Percentiles rank a stretch among this genome's conserved stretches.
phyloP scores from a whole-genome alignment of 1,140 invertebrate genomes.

The Aphelinus atriplicis region DNA sequence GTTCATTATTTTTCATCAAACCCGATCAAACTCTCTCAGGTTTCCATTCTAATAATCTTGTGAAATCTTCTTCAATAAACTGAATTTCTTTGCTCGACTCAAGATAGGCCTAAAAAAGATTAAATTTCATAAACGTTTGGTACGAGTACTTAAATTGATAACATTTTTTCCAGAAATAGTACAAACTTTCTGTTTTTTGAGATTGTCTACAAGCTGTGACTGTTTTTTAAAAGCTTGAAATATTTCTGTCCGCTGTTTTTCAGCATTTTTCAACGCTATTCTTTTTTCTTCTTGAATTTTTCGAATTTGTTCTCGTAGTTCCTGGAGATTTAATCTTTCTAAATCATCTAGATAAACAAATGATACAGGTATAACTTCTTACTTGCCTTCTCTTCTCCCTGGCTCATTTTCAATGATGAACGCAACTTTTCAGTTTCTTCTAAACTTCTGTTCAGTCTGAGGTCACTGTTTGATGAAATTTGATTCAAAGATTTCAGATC shows the following conservation, averaged over 20 bases:
- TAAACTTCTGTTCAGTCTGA: slow-evolving; percentile 62
- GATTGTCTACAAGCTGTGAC: slow-evolving; percentile 64
- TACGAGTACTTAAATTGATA: too few relatives aligned
- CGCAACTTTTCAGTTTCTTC: slow-evolving; percentile 65
- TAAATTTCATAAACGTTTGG: too few relatives aligned
- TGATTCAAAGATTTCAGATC: slow-evolving; percentile 60
- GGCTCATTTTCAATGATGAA: slow-evolving; percentile 55
- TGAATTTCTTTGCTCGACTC: slow-evolving; percentile 59
- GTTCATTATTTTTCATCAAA: too few relatives aligned
- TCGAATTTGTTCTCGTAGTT: slow-evolving; percentile 60
- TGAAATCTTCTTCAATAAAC: slow-evolving; percentile 62
- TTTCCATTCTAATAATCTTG: slow-evolving; percentile 64
- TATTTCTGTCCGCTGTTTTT: slow-evolving; percentile 65
- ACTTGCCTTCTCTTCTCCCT: slow-evolving; percentile 65
- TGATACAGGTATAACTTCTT: slow-evolving; percentile 27
- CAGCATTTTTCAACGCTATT: slow-evolving; percentile 57
- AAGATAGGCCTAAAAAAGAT: slow-evolving; percentile 58
- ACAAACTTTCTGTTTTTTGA: slow-evolving; percentile 68
- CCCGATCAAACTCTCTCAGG: slow-evolving; percentile 41
- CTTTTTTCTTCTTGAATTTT: slow-evolving; percentile 61
- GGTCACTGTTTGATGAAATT: slow-evolving; percentile 55
- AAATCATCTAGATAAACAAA: neutral
- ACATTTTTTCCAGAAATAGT: neutral
- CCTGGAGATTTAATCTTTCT: slow-evolving; percentile 49
- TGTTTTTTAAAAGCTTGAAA: slow-evolving; percentile 67